Evolutionary conservation across 2,797 vertebrate genomes (phyloP), one percentile per base, ranked within the genome.

Genomic region (Lithobates sylvaticus): DNA sequence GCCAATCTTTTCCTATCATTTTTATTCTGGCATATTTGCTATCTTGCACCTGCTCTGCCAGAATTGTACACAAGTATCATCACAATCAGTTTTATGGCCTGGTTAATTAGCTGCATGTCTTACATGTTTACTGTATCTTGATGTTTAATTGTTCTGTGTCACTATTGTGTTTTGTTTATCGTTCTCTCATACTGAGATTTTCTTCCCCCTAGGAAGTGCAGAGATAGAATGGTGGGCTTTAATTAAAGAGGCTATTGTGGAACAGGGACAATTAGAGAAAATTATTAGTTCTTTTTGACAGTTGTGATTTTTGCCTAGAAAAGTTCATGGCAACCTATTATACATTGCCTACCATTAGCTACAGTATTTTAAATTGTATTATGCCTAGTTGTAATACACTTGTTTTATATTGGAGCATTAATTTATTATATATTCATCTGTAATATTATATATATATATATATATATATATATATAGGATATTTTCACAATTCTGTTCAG

Each of bases 41-140:
- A 44, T 36, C 54, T 10, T 77, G 67, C 78, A 77, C 54, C 69
- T 87, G 75, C 58, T 21, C 61, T 74, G 58, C 47, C 10, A 83
- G 18, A 67, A 67, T 77, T 47, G 50, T 78, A 68, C 68, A 67
- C 18, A 29, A 47, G 69, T 32, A 68, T 78, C 76, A 67, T 68
- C 27, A 67, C 50, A 83, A 79, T 83, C 16, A 58, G 13, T 64
- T 83, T 74, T 79, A 36, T 83, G 13, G 75, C 78, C 70, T 83
- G 69, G 68, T 68, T 78, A 87, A 87, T 83, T 83, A 83, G 81
- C 69, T 74, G 10, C 61, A 42, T 78, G 80, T 83, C 54, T 87
- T 78, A 73, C 36, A 67, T 83, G 69, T 83, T 86, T 83, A 83
- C 76, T 74, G 81, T 42, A 72, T 77, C 75, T 78, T 29, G 74